A percentile compares a stretch with the other conserved stretches of the same genome.
phyloP scores from a whole-genome alignment of 2,113 vertebrate genomes.

The Suncus etruscus region DNA sequence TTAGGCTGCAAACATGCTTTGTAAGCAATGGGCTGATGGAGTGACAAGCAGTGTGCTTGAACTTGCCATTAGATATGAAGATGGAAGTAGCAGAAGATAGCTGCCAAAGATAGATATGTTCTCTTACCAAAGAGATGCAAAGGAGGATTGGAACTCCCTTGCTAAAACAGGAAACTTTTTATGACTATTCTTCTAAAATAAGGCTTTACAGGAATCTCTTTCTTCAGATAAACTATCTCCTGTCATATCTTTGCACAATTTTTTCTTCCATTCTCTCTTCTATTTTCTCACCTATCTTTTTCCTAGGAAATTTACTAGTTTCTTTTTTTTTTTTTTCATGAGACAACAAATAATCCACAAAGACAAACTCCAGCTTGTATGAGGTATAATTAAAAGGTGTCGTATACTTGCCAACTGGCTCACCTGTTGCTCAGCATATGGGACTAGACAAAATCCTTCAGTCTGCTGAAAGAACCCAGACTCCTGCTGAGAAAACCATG shows the following conservation, averaged over 20 bases:
- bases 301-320: conserved; percentile 52
- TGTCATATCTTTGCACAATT: neutral
- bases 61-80: neutral
- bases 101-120: neutral
- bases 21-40: neutral
- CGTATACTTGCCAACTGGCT: conserved; percentile 81
- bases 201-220: neutral
- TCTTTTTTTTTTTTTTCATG: conserved; percentile 73
- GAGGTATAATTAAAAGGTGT: conserved; percentile 86
- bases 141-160: too few species aligned
- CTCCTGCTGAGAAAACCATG: conserved; percentile 85
- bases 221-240: neutral
- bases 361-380: conserved; percentile 83
- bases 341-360: conserved; percentile 67
- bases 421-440: conserved; percentile 86
- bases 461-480: conserved; percentile 79
- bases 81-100: accelerated
- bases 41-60: neutral
- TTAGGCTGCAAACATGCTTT: neutral
- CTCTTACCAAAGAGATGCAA: neutral
- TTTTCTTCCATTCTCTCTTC: neutral
- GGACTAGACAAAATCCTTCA: conserved; percentile 81
- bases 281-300: too few species aligned
- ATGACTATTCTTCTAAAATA: conserved; percentile 22
- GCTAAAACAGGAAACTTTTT: too few species aligned